Percentiles rank a stretch among this genome's conserved stretches.
Evolutionary conservation across 1,140 invertebrate species (phyloP).

Genomic region (Scaptomyza pallida): DNA sequence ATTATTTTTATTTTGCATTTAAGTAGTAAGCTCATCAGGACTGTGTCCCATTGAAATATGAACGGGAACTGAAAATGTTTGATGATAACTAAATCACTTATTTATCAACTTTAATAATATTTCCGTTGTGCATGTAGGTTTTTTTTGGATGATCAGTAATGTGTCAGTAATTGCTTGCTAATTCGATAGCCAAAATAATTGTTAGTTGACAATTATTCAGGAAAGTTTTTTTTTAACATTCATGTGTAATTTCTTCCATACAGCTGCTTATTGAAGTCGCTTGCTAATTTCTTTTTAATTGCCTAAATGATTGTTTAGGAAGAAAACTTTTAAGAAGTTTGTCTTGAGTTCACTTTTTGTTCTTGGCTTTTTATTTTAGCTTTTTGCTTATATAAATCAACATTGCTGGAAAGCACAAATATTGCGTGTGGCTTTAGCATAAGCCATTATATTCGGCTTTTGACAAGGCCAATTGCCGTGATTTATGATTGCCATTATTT

Average conservation of each 20-base stretch:
- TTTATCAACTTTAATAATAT: too few species aligned
- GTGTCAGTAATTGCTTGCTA: too few species aligned
- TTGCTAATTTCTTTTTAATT: conserved; percentile 23
- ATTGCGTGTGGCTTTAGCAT: conserved; percentile 62
- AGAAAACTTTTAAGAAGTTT: conserved; percentile 1
- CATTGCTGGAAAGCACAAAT: neutral
- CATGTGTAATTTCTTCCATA: neutral
- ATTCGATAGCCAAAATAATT: too few species aligned
- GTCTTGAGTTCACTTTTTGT: conserved; percentile 2
- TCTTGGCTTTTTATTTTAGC: neutral
- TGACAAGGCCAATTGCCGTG: conserved; percentile 68
- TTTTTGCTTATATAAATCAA: conserved; percentile 3
- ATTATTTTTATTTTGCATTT: too few species aligned
- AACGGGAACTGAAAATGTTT: too few species aligned
- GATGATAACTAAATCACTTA: too few species aligned
- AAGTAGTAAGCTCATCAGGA: too few species aligned
- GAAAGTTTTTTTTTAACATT: neutral
- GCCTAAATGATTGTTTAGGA: neutral
- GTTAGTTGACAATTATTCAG: too few species aligned
- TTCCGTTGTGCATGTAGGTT: too few species aligned
- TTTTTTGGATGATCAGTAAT: too few species aligned
- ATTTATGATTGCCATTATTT: conserved; percentile 70
- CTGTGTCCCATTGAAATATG: too few species aligned
- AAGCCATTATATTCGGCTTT: conserved; percentile 59
- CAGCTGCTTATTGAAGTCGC: neutral